Percentiles rank a stretch among this genome's conserved stretches.
These are phyloP conservation scores for Macrotrachela quadricornifera DNA, from an alignment of 1,140 invertebrate genomes.

Conservation along the genomic window DNA sequence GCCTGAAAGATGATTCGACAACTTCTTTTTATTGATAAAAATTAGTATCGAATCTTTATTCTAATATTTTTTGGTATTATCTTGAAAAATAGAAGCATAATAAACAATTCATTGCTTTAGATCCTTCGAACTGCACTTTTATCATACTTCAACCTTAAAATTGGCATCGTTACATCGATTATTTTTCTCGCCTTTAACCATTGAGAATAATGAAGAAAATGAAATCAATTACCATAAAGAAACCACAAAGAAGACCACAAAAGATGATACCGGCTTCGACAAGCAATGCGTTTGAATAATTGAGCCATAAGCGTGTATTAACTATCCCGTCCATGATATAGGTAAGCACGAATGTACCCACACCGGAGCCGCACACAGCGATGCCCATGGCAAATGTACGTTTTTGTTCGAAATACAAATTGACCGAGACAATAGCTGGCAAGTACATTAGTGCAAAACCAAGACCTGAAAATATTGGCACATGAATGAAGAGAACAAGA, in stretches of 20 bases:
- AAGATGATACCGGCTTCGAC: constrained; percentile 1
- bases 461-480: constrained; percentile 44
- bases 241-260: not conserved
- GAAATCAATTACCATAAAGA: not conserved
- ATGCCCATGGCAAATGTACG: constrained; percentile 73
- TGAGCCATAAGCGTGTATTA: constrained; percentile 19
- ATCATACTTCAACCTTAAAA: no score
- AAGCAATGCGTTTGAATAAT: constrained; percentile 8
- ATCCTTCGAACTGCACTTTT: no score
- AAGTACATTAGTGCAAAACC: constrained; percentile 72
- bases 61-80: no score
- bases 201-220: no score
- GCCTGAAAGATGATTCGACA: no score
- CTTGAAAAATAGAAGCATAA: no score
- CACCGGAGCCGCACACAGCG: constrained; percentile 33
- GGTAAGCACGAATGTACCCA: constrained; percentile 23
- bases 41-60: no score
- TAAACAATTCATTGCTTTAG: no score
- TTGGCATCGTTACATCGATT: no score
- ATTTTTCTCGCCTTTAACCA: no score
- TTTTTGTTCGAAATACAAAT: constrained; percentile 78
- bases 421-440: constrained; percentile 64
- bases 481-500: no score
- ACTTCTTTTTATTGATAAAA: no score
- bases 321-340: constrained; percentile 18